Evolutionary conservation across 2,888 invertebrate genomes (phyloP).

Genomic region (Therioaphis trifolii): DNA sequence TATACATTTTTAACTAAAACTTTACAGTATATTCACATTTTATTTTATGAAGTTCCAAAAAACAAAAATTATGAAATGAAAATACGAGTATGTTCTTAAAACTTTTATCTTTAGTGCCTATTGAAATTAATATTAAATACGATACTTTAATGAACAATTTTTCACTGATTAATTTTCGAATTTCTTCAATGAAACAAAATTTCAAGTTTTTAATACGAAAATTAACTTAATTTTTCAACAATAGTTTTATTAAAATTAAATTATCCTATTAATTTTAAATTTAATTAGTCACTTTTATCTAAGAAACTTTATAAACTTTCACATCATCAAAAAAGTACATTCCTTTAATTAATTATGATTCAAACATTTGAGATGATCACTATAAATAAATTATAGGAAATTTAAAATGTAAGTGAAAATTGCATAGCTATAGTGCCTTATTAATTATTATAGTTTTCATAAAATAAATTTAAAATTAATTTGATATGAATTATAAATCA

Average conservation of each 20-base stretch:
- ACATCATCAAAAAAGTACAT: background rate
- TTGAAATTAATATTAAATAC: too few species aligned
- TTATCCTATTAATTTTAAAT: background rate
- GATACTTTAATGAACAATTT: too few species aligned
- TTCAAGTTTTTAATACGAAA: background rate
- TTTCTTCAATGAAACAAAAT: too few species aligned
- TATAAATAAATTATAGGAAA: too few species aligned
- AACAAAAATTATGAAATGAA: background rate
- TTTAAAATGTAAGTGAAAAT: too few species aligned
- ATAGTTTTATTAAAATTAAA: background rate
- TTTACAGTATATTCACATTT: background rate
- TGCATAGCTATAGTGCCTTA: too few species aligned
- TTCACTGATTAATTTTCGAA: too few species aligned
- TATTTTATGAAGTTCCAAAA: background rate
- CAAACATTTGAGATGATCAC: background rate
- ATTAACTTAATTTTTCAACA: background rate
- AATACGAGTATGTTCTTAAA: too few species aligned
- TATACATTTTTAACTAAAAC: background rate
- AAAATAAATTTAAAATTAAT: too few species aligned
- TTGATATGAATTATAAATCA: too few species aligned
- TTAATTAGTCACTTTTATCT: conserved; percentile 12
- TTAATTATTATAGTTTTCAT: too few species aligned
- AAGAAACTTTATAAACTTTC: conserved; percentile 5
- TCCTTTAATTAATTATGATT: background rate
- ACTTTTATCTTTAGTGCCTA: too few species aligned